Evolutionary conservation across 2,888 invertebrate species (phyloP).

Genomic region (Drosophila prostipennis): DNA sequence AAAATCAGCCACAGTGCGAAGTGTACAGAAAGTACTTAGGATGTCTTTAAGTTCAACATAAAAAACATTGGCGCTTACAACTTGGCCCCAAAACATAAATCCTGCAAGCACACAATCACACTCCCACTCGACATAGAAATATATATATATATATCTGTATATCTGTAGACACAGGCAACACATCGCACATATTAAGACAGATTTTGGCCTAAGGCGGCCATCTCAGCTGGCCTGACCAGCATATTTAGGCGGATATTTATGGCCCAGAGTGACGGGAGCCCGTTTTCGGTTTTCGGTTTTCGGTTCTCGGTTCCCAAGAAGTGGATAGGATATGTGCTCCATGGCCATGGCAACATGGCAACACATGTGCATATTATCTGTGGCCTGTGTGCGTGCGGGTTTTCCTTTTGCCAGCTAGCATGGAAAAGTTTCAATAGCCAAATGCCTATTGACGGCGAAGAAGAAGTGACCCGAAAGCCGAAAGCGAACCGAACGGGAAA

Average conservation of each 20-base stretch:
- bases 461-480: conserved; percentile 25
- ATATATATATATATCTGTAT: background rate
- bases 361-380: conserved; percentile 31
- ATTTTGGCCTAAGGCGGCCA: conserved; percentile 70
- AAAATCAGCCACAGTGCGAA: conserved; percentile 53
- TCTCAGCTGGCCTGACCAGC: conserved; percentile 64
- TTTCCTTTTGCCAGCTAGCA: conserved; percentile 4
- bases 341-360: conserved; percentile 24
- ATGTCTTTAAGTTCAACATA: conserved; percentile 75
- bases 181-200: conserved; percentile 72
- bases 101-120: conserved; percentile 60
- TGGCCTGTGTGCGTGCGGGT: conserved; percentile 17
- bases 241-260: conserved; percentile 78
- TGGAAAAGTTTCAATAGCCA: conserved; percentile 68
- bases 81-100: conserved; percentile 74
- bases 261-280: conserved; percentile 54
- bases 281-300: conserved; percentile 2
- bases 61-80: conserved; percentile 74
- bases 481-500: conserved; percentile 59
- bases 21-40: conserved; percentile 73
- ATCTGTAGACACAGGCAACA: conserved; percentile 28
- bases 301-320: conserved; percentile 9
- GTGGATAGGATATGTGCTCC: background rate
- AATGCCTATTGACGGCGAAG: conserved; percentile 70
- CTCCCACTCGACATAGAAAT: conserved; percentile 17